phyloP scores from a whole-genome alignment of 2,888 invertebrate genomes.

The Graphium colonna region DNA sequence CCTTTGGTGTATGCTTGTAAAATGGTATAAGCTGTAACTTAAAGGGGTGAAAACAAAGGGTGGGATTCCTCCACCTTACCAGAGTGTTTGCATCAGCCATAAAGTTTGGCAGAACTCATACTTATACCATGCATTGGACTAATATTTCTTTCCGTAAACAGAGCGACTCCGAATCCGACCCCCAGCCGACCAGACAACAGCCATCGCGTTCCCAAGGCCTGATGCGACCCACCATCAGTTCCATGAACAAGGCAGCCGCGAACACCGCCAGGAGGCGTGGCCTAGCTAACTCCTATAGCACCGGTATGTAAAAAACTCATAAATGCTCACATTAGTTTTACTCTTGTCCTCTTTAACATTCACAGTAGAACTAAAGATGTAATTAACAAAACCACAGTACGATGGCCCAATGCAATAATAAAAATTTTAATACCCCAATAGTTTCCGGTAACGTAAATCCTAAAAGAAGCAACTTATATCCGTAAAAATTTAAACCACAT shows the following conservation, averaged over 20 bases:
- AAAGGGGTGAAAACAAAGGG: not conserved
- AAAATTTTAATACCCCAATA: too few relatives aligned
- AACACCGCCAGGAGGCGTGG: constrained; percentile 78
- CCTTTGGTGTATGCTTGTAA: not conserved
- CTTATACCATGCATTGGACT: too few relatives aligned
- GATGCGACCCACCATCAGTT: constrained; percentile 90
- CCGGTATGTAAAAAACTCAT: constrained; percentile 70
- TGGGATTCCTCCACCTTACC: too few relatives aligned
- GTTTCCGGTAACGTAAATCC: too few relatives aligned
- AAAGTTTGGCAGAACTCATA: too few relatives aligned
- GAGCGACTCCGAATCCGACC: constrained; percentile 89
- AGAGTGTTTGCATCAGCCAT: too few relatives aligned
- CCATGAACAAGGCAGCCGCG: constrained; percentile 86
- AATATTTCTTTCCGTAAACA: too few relatives aligned
- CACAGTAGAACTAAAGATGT: not conserved
- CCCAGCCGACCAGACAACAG: constrained; percentile 61
- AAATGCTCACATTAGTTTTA: too few relatives aligned
- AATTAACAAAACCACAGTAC: too few relatives aligned
- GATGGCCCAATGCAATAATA: too few relatives aligned
- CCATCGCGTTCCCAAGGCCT: constrained; percentile 72
- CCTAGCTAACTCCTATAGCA: constrained; percentile 83
- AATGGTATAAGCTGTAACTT: not conserved
- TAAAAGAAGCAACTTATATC: too few relatives aligned
- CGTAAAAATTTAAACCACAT: too few relatives aligned
- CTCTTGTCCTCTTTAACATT: not conserved